Evolutionary conservation across 1,140 invertebrate species (phyloP).

Genomic region (Portunus trituberculatus): DNA sequence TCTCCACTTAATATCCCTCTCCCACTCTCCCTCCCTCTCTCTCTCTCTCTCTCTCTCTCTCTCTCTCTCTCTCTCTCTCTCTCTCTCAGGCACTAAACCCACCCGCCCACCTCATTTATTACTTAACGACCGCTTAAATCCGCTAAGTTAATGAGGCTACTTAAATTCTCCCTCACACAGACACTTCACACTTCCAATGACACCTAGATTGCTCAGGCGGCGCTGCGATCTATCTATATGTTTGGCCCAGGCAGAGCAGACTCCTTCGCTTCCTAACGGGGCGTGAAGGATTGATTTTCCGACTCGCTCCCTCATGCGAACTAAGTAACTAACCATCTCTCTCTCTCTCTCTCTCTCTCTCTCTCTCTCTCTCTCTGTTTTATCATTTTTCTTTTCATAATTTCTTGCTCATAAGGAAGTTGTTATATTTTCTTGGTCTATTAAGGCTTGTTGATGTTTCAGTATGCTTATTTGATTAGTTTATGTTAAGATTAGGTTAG

Average conservation of each 20-base stretch:
- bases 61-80: not conserved
- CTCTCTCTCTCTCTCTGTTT: too few species aligned
- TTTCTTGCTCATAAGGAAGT: too few species aligned
- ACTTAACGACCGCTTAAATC: not conserved
- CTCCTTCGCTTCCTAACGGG: too few species aligned
- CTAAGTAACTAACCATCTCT: too few species aligned
- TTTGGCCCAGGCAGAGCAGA: not conserved
- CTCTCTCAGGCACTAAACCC: not conserved
- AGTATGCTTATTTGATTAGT: too few species aligned
- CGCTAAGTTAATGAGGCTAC: not conserved
- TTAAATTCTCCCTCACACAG: not conserved
- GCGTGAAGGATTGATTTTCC: too few species aligned
- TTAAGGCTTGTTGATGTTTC: too few species aligned
- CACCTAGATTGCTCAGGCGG: not conserved
- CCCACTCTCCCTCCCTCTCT: not conserved
- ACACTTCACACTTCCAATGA: not conserved
- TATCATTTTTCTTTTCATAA: too few species aligned
- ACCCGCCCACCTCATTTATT: not conserved
- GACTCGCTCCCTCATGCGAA: too few species aligned
- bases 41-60: not conserved
- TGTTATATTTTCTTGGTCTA: too few species aligned
- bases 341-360: too few species aligned
- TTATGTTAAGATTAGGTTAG: too few species aligned
- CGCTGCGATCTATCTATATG: not conserved
- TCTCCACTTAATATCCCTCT: not conserved